phyloP scores from a whole-genome alignment of 1,140 invertebrate species.

The Tigriopus japonicus region DNA sequence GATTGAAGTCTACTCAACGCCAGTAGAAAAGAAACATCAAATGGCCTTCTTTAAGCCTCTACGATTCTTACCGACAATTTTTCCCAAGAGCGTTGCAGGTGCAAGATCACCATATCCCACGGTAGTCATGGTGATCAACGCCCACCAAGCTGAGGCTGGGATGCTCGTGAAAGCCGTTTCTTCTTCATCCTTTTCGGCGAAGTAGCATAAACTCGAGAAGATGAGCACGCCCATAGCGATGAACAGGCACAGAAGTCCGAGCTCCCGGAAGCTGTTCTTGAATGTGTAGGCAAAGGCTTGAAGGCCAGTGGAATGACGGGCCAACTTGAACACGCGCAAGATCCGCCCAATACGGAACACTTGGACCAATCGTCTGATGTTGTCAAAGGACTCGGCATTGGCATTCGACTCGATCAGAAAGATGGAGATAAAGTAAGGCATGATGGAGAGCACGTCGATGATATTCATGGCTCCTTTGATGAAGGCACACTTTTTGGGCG shows the following conservation, averaged over 20 bases:
- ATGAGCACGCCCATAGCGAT: slow-evolving; percentile 86
- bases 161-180: slow-evolving; percentile 29
- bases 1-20: too few relatives aligned
- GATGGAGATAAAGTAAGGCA: slow-evolving; percentile 93
- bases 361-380: slow-evolving; percentile 89
- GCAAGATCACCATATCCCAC: slow-evolving; percentile 71
- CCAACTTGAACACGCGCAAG: slow-evolving; percentile 91
- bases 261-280: slow-evolving; percentile 72
- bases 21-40: too few relatives aligned
- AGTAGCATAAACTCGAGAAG: slow-evolving; percentile 17
- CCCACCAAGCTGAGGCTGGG: slow-evolving; percentile 37
- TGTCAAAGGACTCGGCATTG: slow-evolving; percentile 78
- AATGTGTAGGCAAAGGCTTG: slow-evolving; percentile 96
- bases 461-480: slow-evolving; percentile 97
- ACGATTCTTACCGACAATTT: slow-evolving; percentile 66
- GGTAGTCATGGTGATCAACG: slow-evolving; percentile 34
- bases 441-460: slow-evolving; percentile 93
- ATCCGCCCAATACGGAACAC: slow-evolving; percentile 99
- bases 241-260: slow-evolving; percentile 11
- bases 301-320: slow-evolving; percentile 91
- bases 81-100: slow-evolving; percentile 82
- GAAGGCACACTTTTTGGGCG: slow-evolving; percentile 99
- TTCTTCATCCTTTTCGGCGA: slow-evolving; percentile 17
- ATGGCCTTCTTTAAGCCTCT: too few relatives aligned
- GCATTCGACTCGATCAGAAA: slow-evolving; percentile 60